Percentiles rank a stretch among this genome's conserved stretches.
phyloP scores from a whole-genome alignment of 2,888 invertebrate genomes.

The Nomada ferruginata region DNA sequence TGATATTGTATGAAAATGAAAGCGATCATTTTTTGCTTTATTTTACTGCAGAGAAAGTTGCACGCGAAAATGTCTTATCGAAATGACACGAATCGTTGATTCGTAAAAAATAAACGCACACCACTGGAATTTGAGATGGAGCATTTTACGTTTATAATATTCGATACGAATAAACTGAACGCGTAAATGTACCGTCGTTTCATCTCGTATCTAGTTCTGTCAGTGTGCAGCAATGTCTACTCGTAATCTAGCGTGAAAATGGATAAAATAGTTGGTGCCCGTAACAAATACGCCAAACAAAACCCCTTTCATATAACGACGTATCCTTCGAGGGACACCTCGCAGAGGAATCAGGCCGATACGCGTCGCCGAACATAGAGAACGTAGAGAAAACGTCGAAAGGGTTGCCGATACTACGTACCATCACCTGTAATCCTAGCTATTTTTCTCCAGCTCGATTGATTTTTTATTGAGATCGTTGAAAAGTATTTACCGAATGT shows the following conservation, averaged over 20 bases:
- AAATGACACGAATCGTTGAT: not conserved
- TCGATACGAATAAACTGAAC: not conserved
- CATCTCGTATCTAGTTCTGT: constrained; percentile 11
- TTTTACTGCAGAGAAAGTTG: not conserved
- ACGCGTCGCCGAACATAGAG: not conserved
- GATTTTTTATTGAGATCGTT: constrained; percentile 2
- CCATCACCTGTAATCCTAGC: not conserved
- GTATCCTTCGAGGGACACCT: constrained; percentile 63
- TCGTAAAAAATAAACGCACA: constrained; percentile 35
- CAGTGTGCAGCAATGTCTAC: constrained; percentile 36
- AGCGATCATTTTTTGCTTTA: constrained; percentile 5
- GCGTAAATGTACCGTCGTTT: constrained; percentile 1
- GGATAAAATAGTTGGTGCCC: constrained; percentile 43
- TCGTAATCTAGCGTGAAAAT: constrained; percentile 40
- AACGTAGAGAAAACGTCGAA: not conserved
- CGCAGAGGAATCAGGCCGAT: constrained; percentile 1
- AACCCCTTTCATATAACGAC: constrained; percentile 60
- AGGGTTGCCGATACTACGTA: not conserved
- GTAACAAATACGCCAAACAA: constrained; percentile 60
- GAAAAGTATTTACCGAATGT: not conserved
- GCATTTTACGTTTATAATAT: constrained; percentile 15
- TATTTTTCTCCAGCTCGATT: not conserved
- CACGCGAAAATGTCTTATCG: constrained; percentile 13
- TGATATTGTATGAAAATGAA: not conserved
- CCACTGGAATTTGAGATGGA: constrained; percentile 13